Base-by-base conservation (phyloP, 2,797 vertebrate genomes). In the Echiichthys vipera region DNA sequence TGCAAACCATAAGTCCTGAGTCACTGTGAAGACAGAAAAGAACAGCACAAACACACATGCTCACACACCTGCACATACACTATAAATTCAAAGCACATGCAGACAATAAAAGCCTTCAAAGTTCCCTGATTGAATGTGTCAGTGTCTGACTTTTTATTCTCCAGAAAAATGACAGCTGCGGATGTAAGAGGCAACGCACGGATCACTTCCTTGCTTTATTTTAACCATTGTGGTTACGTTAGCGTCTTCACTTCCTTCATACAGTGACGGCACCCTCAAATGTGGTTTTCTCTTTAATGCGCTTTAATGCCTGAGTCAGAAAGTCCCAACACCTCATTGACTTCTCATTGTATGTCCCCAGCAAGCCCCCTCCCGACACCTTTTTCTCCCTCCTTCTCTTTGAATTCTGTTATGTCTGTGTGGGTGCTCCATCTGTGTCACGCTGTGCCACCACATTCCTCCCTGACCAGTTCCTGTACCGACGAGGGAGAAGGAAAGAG, bases 401-500 rank as follows among this genome's bases (percentile, higher is more conserved):
- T 61, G 18, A 74, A 61, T 51, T 69, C 24, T 71, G 53, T 56
- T 62, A 43, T 51, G 40, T 77, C 66, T 25, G 20, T 69, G 90
- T 88, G 88, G 88, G 87, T 76, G 84, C 80, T 65, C 61, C 0
- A 51, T 68, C 58, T 89, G 78, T 87, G 89, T 91, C 86, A 88
- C 25, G 54, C 81, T 65, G 53, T 72, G 42, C 74, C 57, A 27
- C 84, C 42, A 15, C 90, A 91, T 92, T 92, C 90, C 83, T 86
- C 56, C 53, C 51, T 65, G 79, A 72, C 82, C 78, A 83, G 74
- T 82, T 84, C 67, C 83, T 78, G 70, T 74, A 22, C 67, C 7
- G 49, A 66, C 45, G 46, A 27, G 25, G 37, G n/a, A 37, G 57
- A 47, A 65, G 47, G 22, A 81, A 62, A 51, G 42, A 63, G n/a